Base-by-base conservation (phyloP, 2,888 invertebrate genomes). In the Zelleria hepariella region DNA sequence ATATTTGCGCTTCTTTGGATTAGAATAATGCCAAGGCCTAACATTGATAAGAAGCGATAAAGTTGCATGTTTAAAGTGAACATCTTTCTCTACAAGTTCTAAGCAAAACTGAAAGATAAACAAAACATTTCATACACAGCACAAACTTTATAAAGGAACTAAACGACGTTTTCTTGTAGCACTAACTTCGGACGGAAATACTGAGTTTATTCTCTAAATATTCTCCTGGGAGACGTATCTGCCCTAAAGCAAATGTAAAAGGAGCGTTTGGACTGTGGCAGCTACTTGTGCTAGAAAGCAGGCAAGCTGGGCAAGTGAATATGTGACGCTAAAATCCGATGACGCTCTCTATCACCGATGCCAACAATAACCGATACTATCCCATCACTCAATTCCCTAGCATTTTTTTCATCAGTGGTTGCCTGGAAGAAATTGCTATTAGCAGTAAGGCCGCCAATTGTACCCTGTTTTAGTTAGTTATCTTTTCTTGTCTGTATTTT, bases 151-250 rank as follows among this genome's bases (percentile, higher is more conserved):
- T 42, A 42, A 42, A n/a, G n/a, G 42, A 32, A 55, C 55, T 55
- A 57, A 57, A 47, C 48, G 57, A 49, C 51, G 42, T 15, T 58
- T 58, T 58, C 48, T 57, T 58, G 58, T 56, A 57, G 58, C 54
- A 60, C 58, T 81, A 82, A 83, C 77, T 78, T 78, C 74, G 73
- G 71, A 68, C 73, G 76, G 75, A 78, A 76, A 78, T 74, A 77
- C 80, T 75, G 82, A 86, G 86, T 86, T 86, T 86, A 77, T 82
- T 82, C 80, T 80, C 80, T 81, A 86, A 86, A 86, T 86, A 87
- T 86, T 78, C 86, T 74, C 78, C 61, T 18, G 55, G 65, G 80
- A 78, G 80, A 79, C 74, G 65, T 66, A 76, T 78, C 77, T 78
- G 66, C 75, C 71, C 71, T 66, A 64, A 61, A 65, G 67, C 68